A percentile compares a stretch with the other conserved stretches of the same genome.
Conservation (phyloP, 2,113 vertebrate genomes). For the Heptranchias perlo region DNA sequence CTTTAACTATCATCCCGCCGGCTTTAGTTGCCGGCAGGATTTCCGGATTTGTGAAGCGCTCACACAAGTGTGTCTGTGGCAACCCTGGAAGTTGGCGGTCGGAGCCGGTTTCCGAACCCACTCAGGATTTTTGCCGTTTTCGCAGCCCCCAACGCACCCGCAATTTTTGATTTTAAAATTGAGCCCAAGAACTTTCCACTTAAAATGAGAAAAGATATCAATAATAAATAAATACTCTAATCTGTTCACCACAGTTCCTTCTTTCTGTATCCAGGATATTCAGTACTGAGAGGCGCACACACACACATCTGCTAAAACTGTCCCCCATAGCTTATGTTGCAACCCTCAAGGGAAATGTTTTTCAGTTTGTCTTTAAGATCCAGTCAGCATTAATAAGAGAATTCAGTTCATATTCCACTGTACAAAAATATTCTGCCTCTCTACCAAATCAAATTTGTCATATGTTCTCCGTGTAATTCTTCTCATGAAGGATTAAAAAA, state of each 20-base stretch:
- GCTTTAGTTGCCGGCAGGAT: no score
- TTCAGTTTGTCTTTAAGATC: conserved; percentile 8
- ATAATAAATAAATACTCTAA: conserved; percentile 27
- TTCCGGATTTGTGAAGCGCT: no score
- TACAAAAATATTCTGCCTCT: background rate
- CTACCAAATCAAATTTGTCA: background rate
- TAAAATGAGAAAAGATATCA: conserved; percentile 10
- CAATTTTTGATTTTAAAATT: no score
- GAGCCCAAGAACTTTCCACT: background rate
- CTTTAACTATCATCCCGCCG: no score
- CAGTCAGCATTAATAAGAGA: background rate
- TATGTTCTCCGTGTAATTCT: background rate
- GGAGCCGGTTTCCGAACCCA: no score
- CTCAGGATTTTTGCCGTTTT: no score
- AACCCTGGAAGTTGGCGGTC: no score
- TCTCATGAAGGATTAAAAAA: background rate
- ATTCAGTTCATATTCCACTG: background rate
- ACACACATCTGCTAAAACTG: background rate
- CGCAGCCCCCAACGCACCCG: no score
- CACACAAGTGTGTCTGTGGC: no score
- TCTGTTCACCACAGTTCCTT: background rate
- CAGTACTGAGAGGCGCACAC: background rate
- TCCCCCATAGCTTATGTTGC: background rate
- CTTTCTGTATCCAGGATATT: conserved; percentile 14
- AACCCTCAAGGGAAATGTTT: background rate